A percentile compares a stretch with the other conserved stretches of the same genome.
Evolutionary conservation across 2,888 invertebrate genomes (phyloP).

Genomic region (Trissolcus brochymenae): DNA sequence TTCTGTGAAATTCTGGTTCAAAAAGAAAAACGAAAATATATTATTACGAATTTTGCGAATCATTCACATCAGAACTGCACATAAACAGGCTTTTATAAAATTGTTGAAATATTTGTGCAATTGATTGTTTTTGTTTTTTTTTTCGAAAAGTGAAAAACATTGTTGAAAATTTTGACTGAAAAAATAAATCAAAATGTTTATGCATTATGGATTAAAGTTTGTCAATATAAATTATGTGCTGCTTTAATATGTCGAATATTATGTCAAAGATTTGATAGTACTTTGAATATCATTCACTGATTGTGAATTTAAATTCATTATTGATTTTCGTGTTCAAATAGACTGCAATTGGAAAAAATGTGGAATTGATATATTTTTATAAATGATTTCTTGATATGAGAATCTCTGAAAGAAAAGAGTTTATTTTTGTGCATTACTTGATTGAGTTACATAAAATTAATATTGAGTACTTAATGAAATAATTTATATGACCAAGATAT

Average conservation of each 20-base stretch:
- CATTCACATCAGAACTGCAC: background rate
- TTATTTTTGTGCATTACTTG: no score
- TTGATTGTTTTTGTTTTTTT: background rate
- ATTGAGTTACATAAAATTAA: background rate
- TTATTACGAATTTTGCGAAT: background rate
- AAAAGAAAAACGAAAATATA: background rate
- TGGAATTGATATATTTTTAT: no score
- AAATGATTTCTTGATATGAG: no score
- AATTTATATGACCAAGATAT: no score
- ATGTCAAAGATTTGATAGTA: slow-evolving; percentile 1
- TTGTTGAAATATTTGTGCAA: background rate
- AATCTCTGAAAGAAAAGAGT: no score
- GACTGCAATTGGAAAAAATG: slow-evolving; percentile 1
- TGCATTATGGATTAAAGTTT: slow-evolving; percentile 2
- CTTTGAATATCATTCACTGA: slow-evolving; percentile 3
- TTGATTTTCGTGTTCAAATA: background rate
- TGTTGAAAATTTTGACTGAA: background rate
- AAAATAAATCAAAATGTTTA: slow-evolving; percentile 4
- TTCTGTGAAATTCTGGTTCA: slow-evolving; percentile 1
- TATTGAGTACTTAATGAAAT: background rate
- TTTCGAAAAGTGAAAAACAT: no score
- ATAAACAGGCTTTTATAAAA: slow-evolving; percentile 6
- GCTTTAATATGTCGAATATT: background rate
- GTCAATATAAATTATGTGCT: slow-evolving; percentile 2
- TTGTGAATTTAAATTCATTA: slow-evolving; percentile 4